phyloP scores from a whole-genome alignment of 2,113 vertebrate genomes.

The Oreotrochilus melanogaster region DNA sequence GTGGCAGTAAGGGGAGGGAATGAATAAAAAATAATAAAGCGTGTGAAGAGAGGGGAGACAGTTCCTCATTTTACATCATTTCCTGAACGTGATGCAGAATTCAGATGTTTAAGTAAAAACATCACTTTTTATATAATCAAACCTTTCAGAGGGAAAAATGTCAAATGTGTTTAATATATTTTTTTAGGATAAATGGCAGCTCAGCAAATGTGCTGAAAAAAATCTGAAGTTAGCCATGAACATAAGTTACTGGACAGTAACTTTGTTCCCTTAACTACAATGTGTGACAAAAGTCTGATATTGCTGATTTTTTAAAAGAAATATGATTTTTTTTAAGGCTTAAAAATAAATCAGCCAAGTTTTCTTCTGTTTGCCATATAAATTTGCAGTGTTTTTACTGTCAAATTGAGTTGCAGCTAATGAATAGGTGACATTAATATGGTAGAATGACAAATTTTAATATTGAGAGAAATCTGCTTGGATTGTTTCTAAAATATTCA shows the following conservation, averaged over 20 bases:
- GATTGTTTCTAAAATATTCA: slow-evolving; percentile 19
- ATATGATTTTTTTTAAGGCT: not conserved
- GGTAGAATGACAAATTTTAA: slow-evolving; percentile 52
- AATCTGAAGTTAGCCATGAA: not conserved
- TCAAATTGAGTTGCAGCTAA: slow-evolving; percentile 42
- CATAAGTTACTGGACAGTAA: not conserved
- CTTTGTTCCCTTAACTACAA: not conserved
- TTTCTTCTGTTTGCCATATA: not conserved
- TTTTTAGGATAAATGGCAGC: not conserved
- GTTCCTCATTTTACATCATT: not conserved
- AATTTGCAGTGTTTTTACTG: slow-evolving; percentile 21
- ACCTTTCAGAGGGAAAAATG: not conserved
- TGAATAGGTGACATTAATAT: slow-evolving; percentile 41
- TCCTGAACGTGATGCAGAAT: not conserved
- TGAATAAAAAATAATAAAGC: not conserved
- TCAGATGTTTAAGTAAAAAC: not conserved
- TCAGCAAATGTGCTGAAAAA: slow-evolving; percentile 6
- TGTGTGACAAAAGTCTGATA: not conserved
- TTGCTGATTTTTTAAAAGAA: not conserved
- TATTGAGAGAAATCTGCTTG: slow-evolving; percentile 48
- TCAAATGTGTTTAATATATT: not conserved
- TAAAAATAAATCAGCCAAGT: not conserved
- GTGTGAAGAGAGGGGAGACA: not conserved
- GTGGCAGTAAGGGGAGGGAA: not conserved
- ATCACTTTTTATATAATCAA: not conserved